Conservation (phyloP, 1,140 invertebrate genomes). For the Colletes latitarsis region DNA sequence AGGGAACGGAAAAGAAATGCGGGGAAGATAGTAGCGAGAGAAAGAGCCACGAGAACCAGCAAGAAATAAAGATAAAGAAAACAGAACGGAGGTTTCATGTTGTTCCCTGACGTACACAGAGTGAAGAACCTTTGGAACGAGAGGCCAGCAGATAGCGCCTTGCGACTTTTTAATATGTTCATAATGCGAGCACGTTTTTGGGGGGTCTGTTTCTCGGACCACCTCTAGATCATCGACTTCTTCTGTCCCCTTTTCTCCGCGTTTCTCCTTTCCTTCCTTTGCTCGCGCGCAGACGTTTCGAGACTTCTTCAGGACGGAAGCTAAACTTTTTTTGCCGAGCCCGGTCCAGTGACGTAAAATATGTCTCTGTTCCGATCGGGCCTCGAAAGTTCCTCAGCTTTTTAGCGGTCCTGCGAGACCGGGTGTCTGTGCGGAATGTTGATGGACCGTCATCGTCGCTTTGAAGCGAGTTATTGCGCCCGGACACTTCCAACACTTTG, state of each 20-base stretch:
- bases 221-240: constrained; percentile 50
- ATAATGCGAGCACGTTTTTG: constrained; percentile 65
- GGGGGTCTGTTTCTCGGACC: constrained; percentile 52
- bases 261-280: constrained; percentile 18
- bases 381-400: constrained; percentile 65
- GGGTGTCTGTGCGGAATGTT: constrained; percentile 73
- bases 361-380: constrained; percentile 72
- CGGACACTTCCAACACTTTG: constrained; percentile 27
- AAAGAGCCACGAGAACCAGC: constrained; percentile 50
- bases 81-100: constrained; percentile 36
- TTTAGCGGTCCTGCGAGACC: constrained; percentile 68
- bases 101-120: constrained; percentile 36
- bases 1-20: constrained; percentile 34
- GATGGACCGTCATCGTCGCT: constrained; percentile 73
- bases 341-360: constrained; percentile 70
- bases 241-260: constrained; percentile 30
- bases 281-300: constrained; percentile 26
- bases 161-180: constrained; percentile 64
- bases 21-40: constrained; percentile 25
- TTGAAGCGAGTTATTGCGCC: constrained; percentile 48
- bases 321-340: constrained; percentile 51
- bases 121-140: constrained; percentile 46
- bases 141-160: constrained; percentile 46
- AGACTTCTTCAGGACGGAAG: constrained; percentile 54
- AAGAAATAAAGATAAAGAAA: constrained; percentile 54